Conservation (phyloP, 35 echinoderm and acorn worm genomes). For the Strongylocentrotus purpuratus region DNA sequence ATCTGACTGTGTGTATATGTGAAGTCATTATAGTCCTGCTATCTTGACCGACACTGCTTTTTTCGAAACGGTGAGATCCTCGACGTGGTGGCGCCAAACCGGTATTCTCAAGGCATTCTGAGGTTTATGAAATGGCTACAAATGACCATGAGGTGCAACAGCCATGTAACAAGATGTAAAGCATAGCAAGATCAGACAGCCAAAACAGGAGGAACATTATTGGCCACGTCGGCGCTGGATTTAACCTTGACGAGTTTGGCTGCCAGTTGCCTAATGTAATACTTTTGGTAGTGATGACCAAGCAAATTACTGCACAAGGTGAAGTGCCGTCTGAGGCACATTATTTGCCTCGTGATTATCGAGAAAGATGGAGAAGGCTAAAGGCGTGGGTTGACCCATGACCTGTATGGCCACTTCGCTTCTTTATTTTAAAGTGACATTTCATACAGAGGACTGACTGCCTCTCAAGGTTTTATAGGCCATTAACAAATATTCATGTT, state of each 20-base stretch:
- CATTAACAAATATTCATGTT: no score
- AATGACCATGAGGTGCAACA: background rate
- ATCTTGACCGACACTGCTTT: no score
- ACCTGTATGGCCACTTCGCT: background rate
- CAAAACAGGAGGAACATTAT: background rate
- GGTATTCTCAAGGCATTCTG: background rate
- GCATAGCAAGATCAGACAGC: background rate
- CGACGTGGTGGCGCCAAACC: background rate
- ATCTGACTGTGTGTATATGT: background rate
- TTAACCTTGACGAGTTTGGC: constrained; percentile 25
- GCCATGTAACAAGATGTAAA: background rate
- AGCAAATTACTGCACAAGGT: constrained; percentile 27
- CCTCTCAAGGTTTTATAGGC: no score
- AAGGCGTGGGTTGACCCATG: background rate
- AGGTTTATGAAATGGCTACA: background rate
- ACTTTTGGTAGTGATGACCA: constrained; percentile 25
- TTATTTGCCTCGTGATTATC: background rate
- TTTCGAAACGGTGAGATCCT: no score
- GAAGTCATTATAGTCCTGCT: no score
- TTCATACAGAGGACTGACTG: no score
- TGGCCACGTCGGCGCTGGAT: constrained; percentile 39
- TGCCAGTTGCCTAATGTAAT: constrained; percentile 19
- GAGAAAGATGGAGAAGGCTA: background rate
- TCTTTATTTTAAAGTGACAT: no score
- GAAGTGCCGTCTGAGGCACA: background rate